These are phyloP conservation scores for Xiphorhynchus erythropygius DNA, from an alignment of 2,797 vertebrate genomes.

Conservation along the genomic window DNA sequence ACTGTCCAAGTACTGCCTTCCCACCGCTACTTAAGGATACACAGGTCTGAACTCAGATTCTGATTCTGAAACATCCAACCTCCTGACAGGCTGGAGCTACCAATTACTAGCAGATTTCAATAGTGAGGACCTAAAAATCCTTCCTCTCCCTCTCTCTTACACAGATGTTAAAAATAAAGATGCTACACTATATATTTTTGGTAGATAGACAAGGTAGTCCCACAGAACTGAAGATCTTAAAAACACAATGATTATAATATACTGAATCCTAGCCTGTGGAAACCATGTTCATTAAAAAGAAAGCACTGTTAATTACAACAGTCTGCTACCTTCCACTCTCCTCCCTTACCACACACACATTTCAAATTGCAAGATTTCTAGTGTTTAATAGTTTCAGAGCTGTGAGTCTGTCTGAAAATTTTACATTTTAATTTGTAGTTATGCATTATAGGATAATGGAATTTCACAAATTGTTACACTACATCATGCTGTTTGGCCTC, in stretches of 20 bases:
- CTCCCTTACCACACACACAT: slow-evolving; percentile 59
- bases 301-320: slow-evolving; percentile 51
- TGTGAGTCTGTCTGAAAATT: slow-evolving; percentile 33
- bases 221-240: not conserved
- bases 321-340: slow-evolving; percentile 46
- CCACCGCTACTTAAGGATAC: not conserved
- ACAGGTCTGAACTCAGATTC: not conserved
- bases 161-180: not conserved
- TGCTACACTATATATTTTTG: not conserved
- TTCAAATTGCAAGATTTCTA: slow-evolving; percentile 26
- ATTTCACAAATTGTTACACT: slow-evolving; percentile 42
- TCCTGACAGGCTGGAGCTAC: not conserved
- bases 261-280: not conserved
- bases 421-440: slow-evolving; percentile 38
- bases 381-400: slow-evolving; percentile 11
- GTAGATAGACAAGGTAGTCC: not conserved
- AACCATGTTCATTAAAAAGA: slow-evolving; percentile 45
- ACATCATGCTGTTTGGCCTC: slow-evolving; percentile 49
- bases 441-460: slow-evolving; percentile 24
- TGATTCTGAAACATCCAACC: not conserved
- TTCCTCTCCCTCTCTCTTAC: not conserved
- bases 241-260: not conserved
- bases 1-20: not conserved
- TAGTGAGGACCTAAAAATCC: not conserved
- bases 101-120: not conserved